Base-by-base conservation (phyloP, 2,888 invertebrate species). In the Hypena proboscidalis region DNA sequence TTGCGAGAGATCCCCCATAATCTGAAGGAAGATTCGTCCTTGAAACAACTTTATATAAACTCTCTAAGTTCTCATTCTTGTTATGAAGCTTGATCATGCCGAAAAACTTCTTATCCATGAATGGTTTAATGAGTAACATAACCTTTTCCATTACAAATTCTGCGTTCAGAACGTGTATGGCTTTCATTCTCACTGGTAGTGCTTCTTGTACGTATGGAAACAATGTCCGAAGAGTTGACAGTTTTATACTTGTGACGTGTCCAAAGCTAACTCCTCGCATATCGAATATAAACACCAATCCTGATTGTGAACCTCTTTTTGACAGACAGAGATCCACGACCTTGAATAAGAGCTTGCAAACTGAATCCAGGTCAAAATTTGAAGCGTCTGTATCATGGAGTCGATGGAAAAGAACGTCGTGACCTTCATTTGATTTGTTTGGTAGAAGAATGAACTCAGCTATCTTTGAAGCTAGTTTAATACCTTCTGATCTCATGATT, bases 151-250 rank as follows among this genome's bases (percentile, higher is more conserved):
- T 4, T 1, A 45, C 8, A n/a, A 34, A 9, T 4, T 33, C 38
- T 5, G 44, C 70, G 33, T 94, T 93, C 8, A 94, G 59, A 0
- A 93, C 79, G 56, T 93, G 92, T 26, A 93, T 90, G 1, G 82
- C 88, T 51, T 86, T 88, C 36, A 93, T 71, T 37, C 91, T 84
- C 1, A 92, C 81, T 0, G 93, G 93, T 54, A 92, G 69, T 3
- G 86, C 93, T 53, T 93, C 92, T 71, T 94, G 92, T 2, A 93
- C 63, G 58, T 92, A 93, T 19, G 83, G 81, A 65, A 92, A 90
- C 50, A 92, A 91, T 44, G 85, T 84, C 10, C 86, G 79, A 2
- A 93, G 58, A 1, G 84, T 77, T 4, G 43, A 66, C 4, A 92
- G 62, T 17, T 87, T 86, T 1, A 91, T 58, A 45, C 83, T 76